Conservation (phyloP, 53 echinoderm and acorn worm genomes). For the Arbacia lixula region DNA sequence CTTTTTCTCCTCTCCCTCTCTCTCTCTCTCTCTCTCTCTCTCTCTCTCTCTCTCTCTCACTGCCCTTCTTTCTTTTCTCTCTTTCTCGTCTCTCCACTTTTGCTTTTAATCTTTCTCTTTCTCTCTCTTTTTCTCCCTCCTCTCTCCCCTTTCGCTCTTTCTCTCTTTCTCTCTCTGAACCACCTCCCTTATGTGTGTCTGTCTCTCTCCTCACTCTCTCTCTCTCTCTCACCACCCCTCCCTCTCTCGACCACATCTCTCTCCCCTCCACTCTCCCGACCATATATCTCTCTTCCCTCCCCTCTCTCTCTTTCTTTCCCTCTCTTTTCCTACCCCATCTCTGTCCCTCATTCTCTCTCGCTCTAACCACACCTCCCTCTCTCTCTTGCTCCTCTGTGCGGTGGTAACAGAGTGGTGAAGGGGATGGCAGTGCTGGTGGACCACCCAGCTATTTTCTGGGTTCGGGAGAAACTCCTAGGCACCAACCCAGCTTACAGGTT, state of each 20-base stretch:
- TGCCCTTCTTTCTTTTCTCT: not conserved
- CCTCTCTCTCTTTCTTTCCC: not conserved
- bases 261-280: not conserved
- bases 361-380: not conserved
- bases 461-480: slow-evolving; percentile 89
- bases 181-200: not conserved
- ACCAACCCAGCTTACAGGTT: slow-evolving; percentile 82
- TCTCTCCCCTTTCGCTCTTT: not conserved
- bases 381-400: not conserved
- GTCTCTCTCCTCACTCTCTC: not conserved
- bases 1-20: not conserved
- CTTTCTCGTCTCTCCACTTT: not conserved
- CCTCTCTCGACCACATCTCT: not conserved
- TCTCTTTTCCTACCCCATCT: not conserved
- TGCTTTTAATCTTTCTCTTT: not conserved
- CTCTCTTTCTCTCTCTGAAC: not conserved
- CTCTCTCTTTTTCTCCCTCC: not conserved
- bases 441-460: slow-evolving; percentile 97
- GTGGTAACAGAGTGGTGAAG: slow-evolving; percentile 81
- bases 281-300: not conserved
- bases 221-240: not conserved
- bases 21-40: not conserved
- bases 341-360: not conserved
- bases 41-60: not conserved
- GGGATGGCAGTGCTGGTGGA: slow-evolving; percentile 87